Evolutionary conservation across 2,888 invertebrate species (phyloP).

Genomic region (Choreutis nemorana): DNA sequence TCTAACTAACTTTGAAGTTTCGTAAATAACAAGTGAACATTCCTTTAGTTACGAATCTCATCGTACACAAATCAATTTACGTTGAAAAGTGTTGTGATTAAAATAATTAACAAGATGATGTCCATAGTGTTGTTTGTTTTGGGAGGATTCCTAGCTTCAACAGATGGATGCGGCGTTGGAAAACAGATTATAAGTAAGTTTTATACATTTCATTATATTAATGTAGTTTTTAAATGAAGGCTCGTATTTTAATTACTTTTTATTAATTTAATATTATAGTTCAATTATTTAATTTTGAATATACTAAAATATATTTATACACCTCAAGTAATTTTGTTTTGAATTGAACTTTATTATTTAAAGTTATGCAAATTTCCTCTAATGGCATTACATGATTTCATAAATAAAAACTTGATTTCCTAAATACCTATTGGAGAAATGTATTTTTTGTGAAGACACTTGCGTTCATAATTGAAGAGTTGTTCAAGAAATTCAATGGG

Average conservation of each 20-base stretch:
- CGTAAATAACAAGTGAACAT: slow-evolving; percentile 54
- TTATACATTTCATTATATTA: slow-evolving; percentile 1
- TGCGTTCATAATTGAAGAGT: too few species aligned
- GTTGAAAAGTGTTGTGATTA: slow-evolving; percentile 53
- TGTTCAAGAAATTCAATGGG: too few species aligned
- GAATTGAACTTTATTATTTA: too few species aligned
- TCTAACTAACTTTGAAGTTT: slow-evolving; percentile 48
- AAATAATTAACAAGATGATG: slow-evolving; percentile 43
- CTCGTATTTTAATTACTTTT: neutral
- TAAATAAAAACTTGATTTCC: too few species aligned
- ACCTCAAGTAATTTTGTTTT: too few species aligned
- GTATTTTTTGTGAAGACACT: too few species aligned
- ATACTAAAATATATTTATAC: neutral
- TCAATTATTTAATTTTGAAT: neutral
- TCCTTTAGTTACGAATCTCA: slow-evolving; percentile 63
- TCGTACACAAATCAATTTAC: slow-evolving; percentile 39
- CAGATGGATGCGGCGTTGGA: slow-evolving; percentile 56
- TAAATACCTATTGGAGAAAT: too few species aligned
- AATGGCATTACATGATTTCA: too few species aligned
- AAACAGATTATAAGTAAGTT: slow-evolving; percentile 58
- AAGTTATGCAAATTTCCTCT: too few species aligned
- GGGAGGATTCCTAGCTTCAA: slow-evolving; percentile 44
- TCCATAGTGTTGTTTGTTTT: slow-evolving; percentile 64
- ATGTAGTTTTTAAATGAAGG: neutral
- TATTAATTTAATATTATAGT: neutral